phyloP scores from a whole-genome alignment of 2,113 vertebrate genomes.

The Nestor notabilis region DNA sequence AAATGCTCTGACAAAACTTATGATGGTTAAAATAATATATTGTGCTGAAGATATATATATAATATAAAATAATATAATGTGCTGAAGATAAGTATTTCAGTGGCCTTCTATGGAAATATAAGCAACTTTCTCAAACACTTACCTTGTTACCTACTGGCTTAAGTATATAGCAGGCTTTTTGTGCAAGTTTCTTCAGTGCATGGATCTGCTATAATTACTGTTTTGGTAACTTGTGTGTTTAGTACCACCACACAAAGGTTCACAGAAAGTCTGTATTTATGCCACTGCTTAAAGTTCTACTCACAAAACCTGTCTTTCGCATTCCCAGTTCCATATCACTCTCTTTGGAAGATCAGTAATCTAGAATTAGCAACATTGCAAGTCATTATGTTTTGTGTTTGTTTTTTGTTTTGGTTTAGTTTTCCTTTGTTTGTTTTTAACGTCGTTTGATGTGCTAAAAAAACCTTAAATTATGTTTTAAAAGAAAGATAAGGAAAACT shows the following conservation, averaged over 20 bases:
- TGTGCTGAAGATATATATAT: not conserved
- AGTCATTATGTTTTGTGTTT: not conserved
- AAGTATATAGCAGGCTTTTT: not conserved
- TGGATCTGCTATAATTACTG: not conserved
- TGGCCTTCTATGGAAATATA: not conserved
- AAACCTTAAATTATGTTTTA: not conserved
- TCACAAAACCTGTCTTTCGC: rapidly evolving
- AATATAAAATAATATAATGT: not conserved
- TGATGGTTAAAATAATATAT: not conserved
- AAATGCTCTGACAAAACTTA: not conserved
- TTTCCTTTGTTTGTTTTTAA: not conserved
- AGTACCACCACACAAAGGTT: not conserved
- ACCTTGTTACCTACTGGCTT: not conserved
- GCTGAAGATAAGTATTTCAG: not conserved
- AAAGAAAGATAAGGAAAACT: not conserved
- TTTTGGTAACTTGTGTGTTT: rapidly evolving
- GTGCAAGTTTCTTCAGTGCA: not conserved
- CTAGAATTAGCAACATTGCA: not conserved
- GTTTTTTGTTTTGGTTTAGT: not conserved
- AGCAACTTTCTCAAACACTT: not conserved
- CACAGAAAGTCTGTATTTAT: not conserved
- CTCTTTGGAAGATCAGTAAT: not conserved
- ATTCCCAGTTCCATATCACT: not conserved
- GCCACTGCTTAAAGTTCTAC: not conserved
- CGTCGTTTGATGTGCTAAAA: rapidly evolving